Evolutionary conservation across 2,888 invertebrate species (phyloP).

Genomic region (Diogma glabrata): DNA sequence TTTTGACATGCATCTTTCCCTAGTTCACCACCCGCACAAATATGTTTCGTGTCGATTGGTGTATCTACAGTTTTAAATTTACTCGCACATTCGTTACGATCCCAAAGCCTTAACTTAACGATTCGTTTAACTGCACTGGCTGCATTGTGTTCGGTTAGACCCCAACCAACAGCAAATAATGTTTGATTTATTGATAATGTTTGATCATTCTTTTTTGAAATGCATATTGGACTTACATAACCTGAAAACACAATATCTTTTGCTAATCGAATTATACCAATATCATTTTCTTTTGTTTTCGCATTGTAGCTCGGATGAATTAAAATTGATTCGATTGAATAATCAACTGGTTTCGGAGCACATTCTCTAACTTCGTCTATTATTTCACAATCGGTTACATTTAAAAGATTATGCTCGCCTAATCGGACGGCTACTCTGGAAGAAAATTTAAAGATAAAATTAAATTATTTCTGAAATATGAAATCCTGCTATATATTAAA

Average conservation of each 20-base stretch:
- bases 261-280: not conserved
- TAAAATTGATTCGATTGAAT: not conserved
- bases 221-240: not conserved
- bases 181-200: not conserved
- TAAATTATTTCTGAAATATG: no score
- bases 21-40: constrained; percentile 52
- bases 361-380: not conserved
- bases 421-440: not conserved
- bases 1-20: constrained; percentile 53
- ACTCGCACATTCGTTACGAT: not conserved
- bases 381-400: no score
- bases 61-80: constrained; percentile 25
- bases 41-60: constrained; percentile 36
- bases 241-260: not conserved
- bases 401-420: constrained; percentile 1
- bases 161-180: not conserved
- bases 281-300: not conserved
- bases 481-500: no score
- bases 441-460: no score
- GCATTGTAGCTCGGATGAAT: not conserved
- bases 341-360: not conserved
- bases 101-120: not conserved
- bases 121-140: not conserved
- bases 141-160: not conserved
- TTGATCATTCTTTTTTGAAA: not conserved